A percentile compares a stretch with the other conserved stretches of the same genome.
phyloP scores from a whole-genome alignment of 2,888 invertebrate genomes.

The Drosophila falleni region DNA sequence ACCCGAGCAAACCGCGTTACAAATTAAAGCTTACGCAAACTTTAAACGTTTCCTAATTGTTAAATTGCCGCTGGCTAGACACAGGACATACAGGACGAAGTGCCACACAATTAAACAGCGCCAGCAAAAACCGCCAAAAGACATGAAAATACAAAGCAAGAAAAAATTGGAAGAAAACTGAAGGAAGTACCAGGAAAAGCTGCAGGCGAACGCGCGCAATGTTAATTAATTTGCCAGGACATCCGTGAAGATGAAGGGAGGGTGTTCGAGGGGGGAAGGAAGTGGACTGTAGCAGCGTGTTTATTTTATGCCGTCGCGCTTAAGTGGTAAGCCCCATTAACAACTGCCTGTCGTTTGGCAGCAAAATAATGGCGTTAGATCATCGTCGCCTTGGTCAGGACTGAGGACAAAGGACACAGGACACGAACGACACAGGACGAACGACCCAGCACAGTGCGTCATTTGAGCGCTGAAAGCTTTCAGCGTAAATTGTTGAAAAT shows the following conservation, averaged over 20 bases:
- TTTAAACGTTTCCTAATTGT: slow-evolving; percentile 83
- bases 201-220: slow-evolving; percentile 65
- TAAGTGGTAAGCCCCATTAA: slow-evolving; percentile 83
- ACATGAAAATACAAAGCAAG: slow-evolving; percentile 47
- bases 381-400: slow-evolving; percentile 71
- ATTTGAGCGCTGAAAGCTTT: slow-evolving; percentile 81
- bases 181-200: slow-evolving; percentile 33
- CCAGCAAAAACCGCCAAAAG: slow-evolving; percentile 57
- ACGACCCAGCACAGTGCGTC: slow-evolving; percentile 58
- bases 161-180: slow-evolving; percentile 12
- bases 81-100: slow-evolving; percentile 27
- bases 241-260: slow-evolving; percentile 56
- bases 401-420: slow-evolving; percentile 3
- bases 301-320: slow-evolving; percentile 80
- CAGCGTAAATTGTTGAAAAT: slow-evolving; percentile 81
- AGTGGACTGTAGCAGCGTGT: slow-evolving; percentile 59
- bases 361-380: slow-evolving; percentile 80
- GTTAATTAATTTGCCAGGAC: slow-evolving; percentile 83
- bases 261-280: neutral
- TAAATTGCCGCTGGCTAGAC: slow-evolving; percentile 65
- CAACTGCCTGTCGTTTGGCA: slow-evolving; percentile 80
- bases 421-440: slow-evolving; percentile 18
- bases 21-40: slow-evolving; percentile 46
- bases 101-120: slow-evolving; percentile 69
- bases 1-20: slow-evolving; percentile 11